Base-by-base conservation (phyloP, 2,797 vertebrate genomes). In the Crax fasciolata region DNA sequence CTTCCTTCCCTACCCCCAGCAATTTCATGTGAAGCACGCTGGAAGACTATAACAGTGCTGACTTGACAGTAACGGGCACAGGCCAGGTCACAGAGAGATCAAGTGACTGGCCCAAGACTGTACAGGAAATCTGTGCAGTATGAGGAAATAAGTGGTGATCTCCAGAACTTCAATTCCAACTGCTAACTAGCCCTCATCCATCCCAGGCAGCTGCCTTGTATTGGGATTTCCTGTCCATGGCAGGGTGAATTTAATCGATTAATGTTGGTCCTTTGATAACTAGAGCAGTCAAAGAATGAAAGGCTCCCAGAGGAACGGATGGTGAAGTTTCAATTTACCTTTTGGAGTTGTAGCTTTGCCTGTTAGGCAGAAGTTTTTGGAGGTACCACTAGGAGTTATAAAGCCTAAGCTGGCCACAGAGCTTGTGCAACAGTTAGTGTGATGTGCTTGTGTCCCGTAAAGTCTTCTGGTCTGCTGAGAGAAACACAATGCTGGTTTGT, bases 261-360 rank as follows among this genome's bases (percentile, higher is more conserved):
- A 58, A 70, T n/a, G 11, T 58, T 80, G 51, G 32, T 70, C 57
- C n/a, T 84, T 89, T 65, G 44, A 43, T 52, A 63, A 38, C 30
- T 19, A 92, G 63, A 48, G 68, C 0, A 2, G 62, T 52, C 68
- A 39, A 84, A 89, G 32, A 59, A 38, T 59, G 57, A 58, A 68
- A 66, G 24, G 21, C 30, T 89, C 30, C 63, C 41, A 20, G 43
- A 84, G 55, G 55, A 87, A n/a, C n/a, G 73, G 74, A 46, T 54
- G 72, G 23, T 73, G 51, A 89, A 70, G 14, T 85, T 76, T 54
- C 72, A 38, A 18, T 87, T 91, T 70, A 13, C 28, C 21, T 76
- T 68, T 68, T 57, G 30, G 61, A 86, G 23, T 44, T 67, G 10
- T 25, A 62, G 24, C 20, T 87, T 87, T 82, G 30, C 55, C 57